These are phyloP conservation scores for Centruroides vittatus DNA, from an alignment of 1,140 invertebrate genomes.

Conservation along the genomic window DNA sequence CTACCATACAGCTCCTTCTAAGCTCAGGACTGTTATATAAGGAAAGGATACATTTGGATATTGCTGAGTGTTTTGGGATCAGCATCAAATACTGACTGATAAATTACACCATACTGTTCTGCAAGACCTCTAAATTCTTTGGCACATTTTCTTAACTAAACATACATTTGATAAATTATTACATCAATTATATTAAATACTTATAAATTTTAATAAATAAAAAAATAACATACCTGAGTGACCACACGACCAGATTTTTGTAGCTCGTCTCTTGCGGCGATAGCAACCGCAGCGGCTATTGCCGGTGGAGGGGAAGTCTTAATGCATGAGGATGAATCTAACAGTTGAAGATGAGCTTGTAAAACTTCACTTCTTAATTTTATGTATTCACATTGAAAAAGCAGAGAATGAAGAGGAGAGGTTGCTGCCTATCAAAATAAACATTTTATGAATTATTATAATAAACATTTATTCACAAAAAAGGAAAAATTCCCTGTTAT, in stretches of 20 bases:
- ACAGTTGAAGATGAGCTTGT: slow-evolving; percentile 53
- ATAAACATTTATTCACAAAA: no score
- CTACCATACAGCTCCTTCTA: not conserved
- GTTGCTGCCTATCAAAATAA: slow-evolving; percentile 41
- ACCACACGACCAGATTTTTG: slow-evolving; percentile 61
- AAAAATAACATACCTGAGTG: not conserved
- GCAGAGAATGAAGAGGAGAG: slow-evolving; percentile 45
- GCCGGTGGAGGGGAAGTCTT: slow-evolving; percentile 84
- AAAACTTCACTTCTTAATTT: slow-evolving; percentile 58
- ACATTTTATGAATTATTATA: no score
- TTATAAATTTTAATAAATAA: not conserved
- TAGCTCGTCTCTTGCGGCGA: slow-evolving; percentile 60
- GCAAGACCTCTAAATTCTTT: slow-evolving; percentile 57
- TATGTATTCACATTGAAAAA: slow-evolving; percentile 65
- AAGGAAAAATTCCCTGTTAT: no score
- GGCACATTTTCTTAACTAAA: slow-evolving; percentile 54
- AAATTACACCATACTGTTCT: slow-evolving; percentile 63
- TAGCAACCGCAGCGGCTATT: slow-evolving; percentile 65
- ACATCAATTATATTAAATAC: not conserved
- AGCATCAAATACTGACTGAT: slow-evolving; percentile 85
- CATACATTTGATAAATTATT: slow-evolving; percentile 19
- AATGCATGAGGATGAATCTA: slow-evolving; percentile 62
- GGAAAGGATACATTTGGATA: slow-evolving; percentile 45
- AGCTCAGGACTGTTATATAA: not conserved
- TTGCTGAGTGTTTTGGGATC: slow-evolving; percentile 69